Base-by-base conservation (phyloP, 1,140 invertebrate species). In the Listronotus bonariensis region DNA sequence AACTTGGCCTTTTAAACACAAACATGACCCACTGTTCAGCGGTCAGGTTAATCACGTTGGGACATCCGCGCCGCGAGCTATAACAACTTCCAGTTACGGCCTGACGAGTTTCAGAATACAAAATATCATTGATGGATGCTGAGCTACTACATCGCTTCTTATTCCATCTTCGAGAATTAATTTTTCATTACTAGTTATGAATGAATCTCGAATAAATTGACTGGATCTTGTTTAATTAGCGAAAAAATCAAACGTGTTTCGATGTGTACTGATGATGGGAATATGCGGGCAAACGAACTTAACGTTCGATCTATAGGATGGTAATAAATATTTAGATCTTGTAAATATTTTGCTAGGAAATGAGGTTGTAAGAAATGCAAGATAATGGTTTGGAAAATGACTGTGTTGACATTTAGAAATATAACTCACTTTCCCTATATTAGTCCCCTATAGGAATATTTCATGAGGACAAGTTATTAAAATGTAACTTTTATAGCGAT, bases 31-130 rank as follows among this genome's bases (percentile, higher is more conserved):
- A 41, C 57, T 18, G 57, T 26, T 26, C 49, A 40, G 42, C 14
- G 53, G 52, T 55, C 61, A 64, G 53, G 61, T 64, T 64, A 64
- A 64, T 64, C 54, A 64, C 52, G 61, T 64, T 64, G 61, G 53
- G 52, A 64, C 61, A 64, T 64, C 61, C 61, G 61, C 17, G 61
- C 61, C 53, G 8, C 40, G 17, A 52, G 61, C 61, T 45, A 62
- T 38, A 56, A 64, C 61, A 45, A 57, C 52, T 55, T 64, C 61
- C 61, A 64, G 42, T 64, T 64, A 64, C 43, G 26, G 61, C 12
- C 42, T 52, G 61, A 49, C 61, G 42, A 64, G 52, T 64, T 57
- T 64, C 61, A 18, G 54, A 57, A 64, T 57, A 64, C 41, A 56
- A 64, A 53, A 64, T 64, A 64, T 56, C 52, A 56, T 64, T 64